These are phyloP conservation scores for Calephelis nemesis DNA, from an alignment of 1,140 invertebrate genomes.

Conservation along the genomic window DNA sequence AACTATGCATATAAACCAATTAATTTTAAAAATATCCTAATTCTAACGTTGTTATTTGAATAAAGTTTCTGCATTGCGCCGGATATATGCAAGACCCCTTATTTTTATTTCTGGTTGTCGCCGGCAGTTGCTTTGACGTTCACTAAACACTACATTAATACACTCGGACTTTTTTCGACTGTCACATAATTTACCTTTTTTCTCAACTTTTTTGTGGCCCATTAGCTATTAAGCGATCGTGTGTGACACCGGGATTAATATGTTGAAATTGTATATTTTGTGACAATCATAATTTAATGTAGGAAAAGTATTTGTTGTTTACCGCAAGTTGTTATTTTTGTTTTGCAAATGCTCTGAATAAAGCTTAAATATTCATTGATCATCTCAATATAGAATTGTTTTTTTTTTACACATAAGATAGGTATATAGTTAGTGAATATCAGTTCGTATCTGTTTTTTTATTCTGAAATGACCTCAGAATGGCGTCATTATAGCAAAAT, in stretches of 20 bases:
- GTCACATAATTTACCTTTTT: constrained; percentile 75
- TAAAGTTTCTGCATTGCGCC: constrained; percentile 4
- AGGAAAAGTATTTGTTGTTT: constrained; percentile 18
- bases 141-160: constrained; percentile 76
- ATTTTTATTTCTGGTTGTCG: constrained; percentile 64
- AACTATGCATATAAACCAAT: constrained; percentile 15
- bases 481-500: neutral
- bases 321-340: constrained; percentile 7
- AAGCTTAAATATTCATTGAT: constrained; percentile 1
- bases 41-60: neutral
- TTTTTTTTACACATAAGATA: neutral
- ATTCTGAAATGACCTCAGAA: neutral
- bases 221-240: constrained; percentile 75
- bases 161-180: constrained; percentile 63
- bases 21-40: neutral
- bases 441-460: constrained; percentile 8
- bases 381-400: neutral
- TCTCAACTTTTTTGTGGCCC: constrained; percentile 57
- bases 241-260: constrained; percentile 71
- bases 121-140: constrained; percentile 69
- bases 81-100: constrained; percentile 38
- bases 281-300: constrained; percentile 37
- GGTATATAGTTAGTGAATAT: neutral
- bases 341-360: neutral
- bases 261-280: constrained; percentile 46